A percentile compares a stretch with the other conserved stretches of the same genome.
Conservation (phyloP, 2,888 invertebrate genomes). For the Caenorhabditis sp. region DNA sequence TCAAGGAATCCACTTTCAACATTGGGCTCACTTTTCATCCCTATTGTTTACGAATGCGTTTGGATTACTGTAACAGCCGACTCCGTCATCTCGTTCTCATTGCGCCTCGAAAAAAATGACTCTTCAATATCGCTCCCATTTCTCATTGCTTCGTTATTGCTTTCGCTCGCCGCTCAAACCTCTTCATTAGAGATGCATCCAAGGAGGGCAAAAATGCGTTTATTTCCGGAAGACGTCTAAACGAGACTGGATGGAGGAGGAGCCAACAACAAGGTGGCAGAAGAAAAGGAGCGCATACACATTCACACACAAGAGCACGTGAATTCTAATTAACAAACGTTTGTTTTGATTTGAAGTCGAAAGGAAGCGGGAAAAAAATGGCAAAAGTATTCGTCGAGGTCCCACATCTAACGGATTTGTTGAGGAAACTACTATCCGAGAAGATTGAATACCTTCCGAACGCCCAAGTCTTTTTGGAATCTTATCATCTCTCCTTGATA, state of each 20-base stretch:
- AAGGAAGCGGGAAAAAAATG: conserved; percentile 9
- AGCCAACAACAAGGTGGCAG: not conserved
- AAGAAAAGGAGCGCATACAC: conserved; percentile 5
- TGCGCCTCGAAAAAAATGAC: not conserved
- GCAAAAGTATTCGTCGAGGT: conserved; percentile 13
- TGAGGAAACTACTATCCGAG: too few relatives aligned
- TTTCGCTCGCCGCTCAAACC: not conserved
- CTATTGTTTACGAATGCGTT: not conserved
- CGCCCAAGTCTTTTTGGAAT: too few relatives aligned
- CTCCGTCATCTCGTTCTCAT: not conserved
- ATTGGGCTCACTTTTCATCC: not conserved
- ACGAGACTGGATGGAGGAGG: conserved; percentile 3
- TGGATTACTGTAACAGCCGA: not conserved
- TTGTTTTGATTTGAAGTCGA: conserved; percentile 51
- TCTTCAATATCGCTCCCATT: conserved; percentile 1
- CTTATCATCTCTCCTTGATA: too few relatives aligned
- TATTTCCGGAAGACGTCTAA: conserved; percentile 37
- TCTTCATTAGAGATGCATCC: conserved; percentile 36
- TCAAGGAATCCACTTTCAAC: too few relatives aligned
- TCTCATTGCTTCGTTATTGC: not conserved
- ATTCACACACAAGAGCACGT: conserved; percentile 3
- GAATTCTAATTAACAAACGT: conserved; percentile 65
- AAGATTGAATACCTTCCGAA: too few relatives aligned
- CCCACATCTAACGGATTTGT: not conserved
- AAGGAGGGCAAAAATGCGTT: conserved; percentile 34